Evolutionary conservation across 2,888 invertebrate species (phyloP).

Genomic region (Operophtera brumata): DNA sequence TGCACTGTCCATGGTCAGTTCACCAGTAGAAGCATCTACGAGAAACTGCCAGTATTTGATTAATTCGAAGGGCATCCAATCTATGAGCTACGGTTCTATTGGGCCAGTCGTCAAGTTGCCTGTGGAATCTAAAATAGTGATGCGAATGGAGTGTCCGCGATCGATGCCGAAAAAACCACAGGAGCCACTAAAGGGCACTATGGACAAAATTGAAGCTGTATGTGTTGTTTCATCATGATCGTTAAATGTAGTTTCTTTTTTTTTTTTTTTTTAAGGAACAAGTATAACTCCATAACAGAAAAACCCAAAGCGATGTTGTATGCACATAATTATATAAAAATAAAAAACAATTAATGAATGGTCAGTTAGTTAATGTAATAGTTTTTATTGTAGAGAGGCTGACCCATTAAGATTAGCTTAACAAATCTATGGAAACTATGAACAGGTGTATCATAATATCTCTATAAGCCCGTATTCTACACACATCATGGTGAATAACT

Average conservation of each 20-base stretch:
- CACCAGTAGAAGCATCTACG: neutral
- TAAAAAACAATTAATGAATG: no score
- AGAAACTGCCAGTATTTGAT: constrained; percentile 1
- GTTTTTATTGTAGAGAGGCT: no score
- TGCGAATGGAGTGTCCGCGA: constrained; percentile 49
- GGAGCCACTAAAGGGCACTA: constrained; percentile 35
- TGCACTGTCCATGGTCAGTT: neutral
- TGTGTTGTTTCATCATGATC: constrained; percentile 31
- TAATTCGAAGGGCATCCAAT: constrained; percentile 17
- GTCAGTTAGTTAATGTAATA: no score
- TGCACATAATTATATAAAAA: no score
- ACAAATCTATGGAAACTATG: no score
- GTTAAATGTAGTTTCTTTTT: neutral
- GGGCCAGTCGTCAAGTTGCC: constrained; percentile 65
- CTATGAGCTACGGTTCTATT: constrained; percentile 33
- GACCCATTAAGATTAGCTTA: no score
- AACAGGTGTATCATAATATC: no score
- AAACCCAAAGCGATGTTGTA: no score
- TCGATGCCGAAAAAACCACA: constrained; percentile 32
- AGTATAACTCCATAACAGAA: no score
- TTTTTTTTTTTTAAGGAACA: neutral
- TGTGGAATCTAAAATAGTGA: constrained; percentile 52
- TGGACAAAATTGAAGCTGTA: constrained; percentile 54
- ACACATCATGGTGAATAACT: no score
- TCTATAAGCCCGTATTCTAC: no score